Evolutionary conservation across 2,113 vertebrate species (phyloP), one percentile per base, ranked within the genome.

Genomic region (Asarcornis scutulata): DNA sequence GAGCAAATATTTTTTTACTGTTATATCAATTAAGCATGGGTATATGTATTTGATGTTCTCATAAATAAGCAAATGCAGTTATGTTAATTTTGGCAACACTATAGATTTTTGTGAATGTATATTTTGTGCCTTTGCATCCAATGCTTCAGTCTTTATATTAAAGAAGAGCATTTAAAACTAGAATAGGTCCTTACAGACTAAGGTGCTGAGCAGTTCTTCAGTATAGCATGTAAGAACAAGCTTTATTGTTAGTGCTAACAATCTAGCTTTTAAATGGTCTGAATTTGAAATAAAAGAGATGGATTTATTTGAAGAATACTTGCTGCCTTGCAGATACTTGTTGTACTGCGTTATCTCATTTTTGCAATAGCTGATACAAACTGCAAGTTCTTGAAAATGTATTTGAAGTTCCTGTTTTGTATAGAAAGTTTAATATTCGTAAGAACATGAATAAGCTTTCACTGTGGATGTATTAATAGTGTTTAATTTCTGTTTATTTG

Each of bases 401-500:
- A 14, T 52, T 73, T 21, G 86, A 46, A 66, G 42, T 71, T 18
- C 63, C 6, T 6, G 9, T 64, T 91, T 86, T 81, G 11, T 75
- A 5, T 74, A 52, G 55, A 8, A 68, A 40, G 31, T 68, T 55
- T 29, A 14, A 3, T 79, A 17, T 55, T 29, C 20, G 2, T 79
- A 17, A 69, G 31, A 66, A 13, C 29, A 44, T 82, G 52, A 83
- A 52, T 88, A 84, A 76, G 3, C 27, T 80, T 5, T 5, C 48
- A 21, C 31, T 80, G 38, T 60, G 46, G 20, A 25, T 25, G 15
- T 66, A 29, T 91, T 71, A 40, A 22, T 14, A 56, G 22, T 58
- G 11, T 92, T 96, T 95, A 72, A 94, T 95, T 94, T 95, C 76
- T 96, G 52, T 97, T 96, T 97, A 59, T 93, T 97, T 98, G 88